A percentile compares a stretch with the other conserved stretches of the same genome.
Conservation (phyloP, 2,113 vertebrate species). For the Colistium nudipinnis region DNA sequence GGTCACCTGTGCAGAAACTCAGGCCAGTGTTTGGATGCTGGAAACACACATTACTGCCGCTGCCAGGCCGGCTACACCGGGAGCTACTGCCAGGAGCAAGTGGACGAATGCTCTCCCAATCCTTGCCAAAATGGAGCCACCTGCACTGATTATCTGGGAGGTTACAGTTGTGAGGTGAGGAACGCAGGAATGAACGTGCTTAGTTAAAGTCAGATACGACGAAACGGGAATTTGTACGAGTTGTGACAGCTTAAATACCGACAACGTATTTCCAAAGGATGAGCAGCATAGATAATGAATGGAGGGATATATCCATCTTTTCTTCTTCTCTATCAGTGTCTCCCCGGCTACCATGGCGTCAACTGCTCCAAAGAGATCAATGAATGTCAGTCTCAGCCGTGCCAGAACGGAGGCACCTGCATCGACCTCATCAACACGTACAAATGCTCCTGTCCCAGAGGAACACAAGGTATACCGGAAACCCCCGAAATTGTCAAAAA, state of each 20-base stretch:
- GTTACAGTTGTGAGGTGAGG: slow-evolving; percentile 93
- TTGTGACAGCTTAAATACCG: no score
- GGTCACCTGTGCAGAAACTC: slow-evolving; percentile 90
- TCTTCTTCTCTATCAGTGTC: slow-evolving; percentile 49
- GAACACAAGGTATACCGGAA: slow-evolving; percentile 89
- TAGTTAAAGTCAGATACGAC: no score
- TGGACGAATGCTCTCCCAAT: slow-evolving; percentile 94
- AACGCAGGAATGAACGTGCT: background rate
- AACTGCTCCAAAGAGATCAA: slow-evolving; percentile 98
- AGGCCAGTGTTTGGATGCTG: slow-evolving; percentile 89
- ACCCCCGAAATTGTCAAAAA: background rate
- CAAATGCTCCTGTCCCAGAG: slow-evolving; percentile 97
- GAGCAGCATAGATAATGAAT: no score
- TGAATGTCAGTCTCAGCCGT: slow-evolving; percentile 95
- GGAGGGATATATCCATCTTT: no score
- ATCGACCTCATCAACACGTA: slow-evolving; percentile 97
- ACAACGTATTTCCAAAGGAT: no score
- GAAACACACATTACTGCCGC: slow-evolving; percentile 93
- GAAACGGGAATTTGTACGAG: no score
- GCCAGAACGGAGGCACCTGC: slow-evolving; percentile 95
- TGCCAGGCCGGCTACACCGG: slow-evolving; percentile 96
- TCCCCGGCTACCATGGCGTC: slow-evolving; percentile 91
- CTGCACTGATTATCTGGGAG: slow-evolving; percentile 95
- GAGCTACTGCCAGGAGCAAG: slow-evolving; percentile 97
- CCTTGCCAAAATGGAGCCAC: slow-evolving; percentile 96